Evolutionary conservation across 2,888 invertebrate species (phyloP), one percentile per base, ranked within the genome.

Genomic region (Julus scanicus): DNA sequence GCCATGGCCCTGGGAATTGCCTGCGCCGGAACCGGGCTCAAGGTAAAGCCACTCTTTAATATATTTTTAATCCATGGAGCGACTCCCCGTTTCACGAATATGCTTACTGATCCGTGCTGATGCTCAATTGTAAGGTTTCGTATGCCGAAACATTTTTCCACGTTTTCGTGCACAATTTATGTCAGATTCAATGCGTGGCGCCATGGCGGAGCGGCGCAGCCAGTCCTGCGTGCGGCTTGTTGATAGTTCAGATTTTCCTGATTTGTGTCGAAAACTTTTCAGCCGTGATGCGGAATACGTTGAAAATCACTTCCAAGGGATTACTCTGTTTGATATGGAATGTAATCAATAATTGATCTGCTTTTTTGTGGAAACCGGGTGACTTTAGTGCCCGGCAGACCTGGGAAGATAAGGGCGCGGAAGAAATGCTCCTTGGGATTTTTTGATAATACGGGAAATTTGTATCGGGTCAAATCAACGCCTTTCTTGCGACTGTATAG

Each of bases 1-100:
- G 99, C 99, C 9, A 98, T 99, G 97, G 99, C 99, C 3, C 92
- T 99, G 89, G 99, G 99, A 89, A 99, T 99, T 91, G 99, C 99
- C 0, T 99, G 99, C 92, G 99, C 99, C 84, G 99, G 99, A 15
- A 98, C 98, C 9, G 99, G 99, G n/a, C 94, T 97, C 89, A 94
- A 94, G 92, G 93, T 93, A 90, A 89, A n/a, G 63, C 63, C n/a
- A 63, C 20, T 20, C n/a, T 5, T 5, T 63, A 63, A 63, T 20
- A 63, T 63, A 63, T 63, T 63, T 63, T 20, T 63, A 63, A 63
- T 63, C 63, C 53, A 17, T 15, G 53, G 15, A 15, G 53, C 53
- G 53, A 17, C 53, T 53, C 53, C 0, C 44, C 63, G 63, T 63
- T 20, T 63, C 63, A 63, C 63, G 63, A 63, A 63, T n/a, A n/a